A percentile compares a stretch with the other conserved stretches of the same genome.
Conservation (phyloP, 1,140 invertebrate genomes). For the Acromyrmex echinatior region DNA sequence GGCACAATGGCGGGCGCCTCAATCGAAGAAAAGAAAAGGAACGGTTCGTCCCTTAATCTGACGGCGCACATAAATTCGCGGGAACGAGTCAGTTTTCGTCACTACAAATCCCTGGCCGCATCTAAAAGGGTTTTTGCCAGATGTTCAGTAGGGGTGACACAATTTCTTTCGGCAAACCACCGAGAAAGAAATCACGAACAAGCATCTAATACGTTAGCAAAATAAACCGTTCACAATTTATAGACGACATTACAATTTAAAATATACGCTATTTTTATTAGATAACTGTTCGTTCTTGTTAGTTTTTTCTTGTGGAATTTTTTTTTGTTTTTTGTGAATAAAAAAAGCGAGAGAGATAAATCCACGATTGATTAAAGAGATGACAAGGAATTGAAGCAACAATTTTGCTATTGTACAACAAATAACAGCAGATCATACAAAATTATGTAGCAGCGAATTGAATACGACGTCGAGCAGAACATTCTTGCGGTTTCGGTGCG, state of each 20-base stretch:
- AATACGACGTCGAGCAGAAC: conserved; percentile 1
- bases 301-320: neutral
- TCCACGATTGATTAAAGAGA: conserved; percentile 1
- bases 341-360: neutral
- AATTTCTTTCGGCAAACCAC: conserved; percentile 2
- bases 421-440: neutral
- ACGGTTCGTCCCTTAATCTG: conserved; percentile 81
- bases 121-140: conserved; percentile 84
- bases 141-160: conserved; percentile 70
- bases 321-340: neutral
- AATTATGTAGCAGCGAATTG: neutral
- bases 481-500: conserved; percentile 26
- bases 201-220: neutral
- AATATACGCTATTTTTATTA: neutral
- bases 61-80: conserved; percentile 85
- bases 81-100: conserved; percentile 84
- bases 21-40: conserved; percentile 72
- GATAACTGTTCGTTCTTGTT: neutral
- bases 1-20: conserved; percentile 76
- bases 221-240: neutral
- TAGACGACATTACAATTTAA: neutral
- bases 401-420: neutral
- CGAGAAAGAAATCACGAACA: neutral
- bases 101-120: conserved; percentile 79
- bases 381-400: neutral